Percentiles rank a stretch among this genome's conserved stretches.
Evolutionary conservation across 2,888 invertebrate species (phyloP).

Genomic region (Herminia tarsipennalis): DNA sequence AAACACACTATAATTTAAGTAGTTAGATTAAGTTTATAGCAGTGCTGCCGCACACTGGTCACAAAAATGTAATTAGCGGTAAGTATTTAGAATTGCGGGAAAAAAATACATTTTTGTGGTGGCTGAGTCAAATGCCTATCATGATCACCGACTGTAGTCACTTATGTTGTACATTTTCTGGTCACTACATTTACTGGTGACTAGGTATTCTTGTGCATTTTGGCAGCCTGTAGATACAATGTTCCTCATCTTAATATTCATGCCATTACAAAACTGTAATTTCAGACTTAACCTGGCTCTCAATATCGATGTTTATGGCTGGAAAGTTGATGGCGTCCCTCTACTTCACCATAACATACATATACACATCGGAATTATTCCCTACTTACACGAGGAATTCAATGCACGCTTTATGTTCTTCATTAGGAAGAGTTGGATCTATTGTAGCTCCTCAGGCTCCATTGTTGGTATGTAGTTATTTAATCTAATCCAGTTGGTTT

Average conservation of each 20-base stretch:
- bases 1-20: too few species aligned
- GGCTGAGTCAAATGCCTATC: too few species aligned
- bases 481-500: not conserved
- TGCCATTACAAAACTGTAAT: not conserved
- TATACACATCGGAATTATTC: slow-evolving; percentile 88
- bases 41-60: too few species aligned
- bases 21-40: too few species aligned
- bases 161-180: too few species aligned
- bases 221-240: not conserved
- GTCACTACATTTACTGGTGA: too few species aligned
- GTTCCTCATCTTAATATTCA: not conserved
- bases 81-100: too few species aligned
- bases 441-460: slow-evolving; percentile 89
- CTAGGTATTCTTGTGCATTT: not conserved
- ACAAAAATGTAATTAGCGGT: too few species aligned
- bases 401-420: slow-evolving; percentile 88
- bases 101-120: too few species aligned
- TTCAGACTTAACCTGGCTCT: slow-evolving; percentile 71
- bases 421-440: slow-evolving; percentile 87
- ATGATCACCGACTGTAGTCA: too few species aligned
- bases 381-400: slow-evolving; percentile 88
- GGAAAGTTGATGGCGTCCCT: slow-evolving; percentile 87
- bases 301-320: slow-evolving; percentile 82
- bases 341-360: slow-evolving; percentile 87
- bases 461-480: slow-evolving; percentile 78